phyloP scores from a whole-genome alignment of 2,113 vertebrate species.

The Oreochromis tanganicae region DNA sequence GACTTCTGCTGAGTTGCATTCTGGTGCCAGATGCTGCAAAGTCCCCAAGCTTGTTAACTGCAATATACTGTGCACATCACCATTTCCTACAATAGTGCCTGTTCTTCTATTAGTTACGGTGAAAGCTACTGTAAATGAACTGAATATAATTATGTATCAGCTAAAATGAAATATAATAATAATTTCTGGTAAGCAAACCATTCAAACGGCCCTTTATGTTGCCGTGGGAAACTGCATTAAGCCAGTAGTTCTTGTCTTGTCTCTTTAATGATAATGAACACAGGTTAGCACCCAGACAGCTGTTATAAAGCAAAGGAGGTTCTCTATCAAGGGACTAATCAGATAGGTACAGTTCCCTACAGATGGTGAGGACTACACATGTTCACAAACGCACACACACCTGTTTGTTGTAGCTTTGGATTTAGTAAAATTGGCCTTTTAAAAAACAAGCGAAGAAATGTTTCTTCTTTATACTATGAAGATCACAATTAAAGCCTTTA shows the following conservation, averaged over 20 bases:
- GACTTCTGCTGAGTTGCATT: constrained; percentile 14
- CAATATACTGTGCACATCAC: background rate
- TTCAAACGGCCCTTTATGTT: background rate
- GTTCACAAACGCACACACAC: background rate
- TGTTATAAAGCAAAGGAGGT: background rate
- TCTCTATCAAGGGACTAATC: background rate
- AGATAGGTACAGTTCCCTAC: background rate
- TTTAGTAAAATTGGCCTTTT: background rate
- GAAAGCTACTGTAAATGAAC: background rate
- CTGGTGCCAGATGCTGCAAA: constrained; percentile 12
- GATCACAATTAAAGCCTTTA: background rate
- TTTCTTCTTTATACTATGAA: background rate
- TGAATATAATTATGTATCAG: background rate
- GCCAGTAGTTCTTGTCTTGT: background rate
- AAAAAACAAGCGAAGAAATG: background rate
- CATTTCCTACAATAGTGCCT: background rate
- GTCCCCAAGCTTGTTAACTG: constrained; percentile 19
- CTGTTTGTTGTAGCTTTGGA: background rate
- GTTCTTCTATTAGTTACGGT: background rate
- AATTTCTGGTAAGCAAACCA: background rate
- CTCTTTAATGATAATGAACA: background rate
- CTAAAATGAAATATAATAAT: background rate
- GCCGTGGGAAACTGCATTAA: background rate
- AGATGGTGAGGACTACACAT: background rate
- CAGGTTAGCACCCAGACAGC: background rate